Conservation (phyloP, 2,113 vertebrate species). For the Pygoscelis adeliae region DNA sequence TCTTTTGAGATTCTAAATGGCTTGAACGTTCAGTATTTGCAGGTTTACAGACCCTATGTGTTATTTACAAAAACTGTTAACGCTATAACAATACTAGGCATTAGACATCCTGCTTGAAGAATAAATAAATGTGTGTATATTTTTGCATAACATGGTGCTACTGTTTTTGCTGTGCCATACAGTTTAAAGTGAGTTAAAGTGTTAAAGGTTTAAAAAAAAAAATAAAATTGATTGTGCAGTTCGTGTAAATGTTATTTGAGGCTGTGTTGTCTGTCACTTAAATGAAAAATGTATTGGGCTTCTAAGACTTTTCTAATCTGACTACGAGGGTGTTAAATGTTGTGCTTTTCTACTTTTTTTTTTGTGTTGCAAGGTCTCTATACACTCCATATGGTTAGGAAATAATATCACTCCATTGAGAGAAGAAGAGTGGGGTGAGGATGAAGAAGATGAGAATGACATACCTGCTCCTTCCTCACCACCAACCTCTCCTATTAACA, state of each 20-base stretch:
- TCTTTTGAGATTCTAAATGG: not conserved
- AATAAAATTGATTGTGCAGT: not conserved
- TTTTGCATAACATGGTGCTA: not conserved
- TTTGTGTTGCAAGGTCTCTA: conserved; percentile 85
- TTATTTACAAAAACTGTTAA: not conserved
- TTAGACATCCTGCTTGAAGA: not conserved
- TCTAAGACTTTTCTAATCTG: not conserved
- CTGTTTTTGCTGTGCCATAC: not conserved
- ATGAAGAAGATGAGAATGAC: conserved; percentile 94
- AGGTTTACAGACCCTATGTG: not conserved
- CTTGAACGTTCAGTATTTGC: not conserved
- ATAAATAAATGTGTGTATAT: not conserved
- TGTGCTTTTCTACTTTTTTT: not conserved
- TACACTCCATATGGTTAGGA: conserved; percentile 96
- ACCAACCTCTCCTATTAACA: conserved; percentile 90
- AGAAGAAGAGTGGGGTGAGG: conserved; percentile 95
- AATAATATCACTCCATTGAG: conserved; percentile 95
- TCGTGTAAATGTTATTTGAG: not conserved
- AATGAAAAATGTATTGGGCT: not conserved
- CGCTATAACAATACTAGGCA: not conserved
- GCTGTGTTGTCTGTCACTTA: not conserved
- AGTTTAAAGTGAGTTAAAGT: not conserved
- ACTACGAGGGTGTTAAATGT: not conserved
- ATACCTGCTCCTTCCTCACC: conserved; percentile 83
- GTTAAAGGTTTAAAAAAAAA: not conserved